Conservation (phyloP, 2,888 invertebrate genomes). For the Flabesymbios commensalis region DNA sequence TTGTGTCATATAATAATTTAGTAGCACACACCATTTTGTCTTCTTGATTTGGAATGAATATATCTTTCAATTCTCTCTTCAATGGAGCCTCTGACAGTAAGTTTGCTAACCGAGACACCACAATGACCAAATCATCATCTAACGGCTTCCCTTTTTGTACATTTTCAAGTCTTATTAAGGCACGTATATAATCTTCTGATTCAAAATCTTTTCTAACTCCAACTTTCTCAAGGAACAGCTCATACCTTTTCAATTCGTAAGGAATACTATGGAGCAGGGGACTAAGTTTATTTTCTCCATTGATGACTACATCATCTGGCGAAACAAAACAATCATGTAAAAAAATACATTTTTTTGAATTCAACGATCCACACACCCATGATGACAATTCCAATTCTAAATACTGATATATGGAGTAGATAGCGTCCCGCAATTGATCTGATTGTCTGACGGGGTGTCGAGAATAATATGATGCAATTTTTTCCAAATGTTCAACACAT, state of each 20-base stretch:
- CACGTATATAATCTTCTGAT: slow-evolving; percentile 16
- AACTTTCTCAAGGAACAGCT: slow-evolving; percentile 19
- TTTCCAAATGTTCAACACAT: too few species aligned
- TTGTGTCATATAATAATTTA: too few species aligned
- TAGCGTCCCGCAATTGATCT: too few species aligned
- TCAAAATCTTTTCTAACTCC: slow-evolving; percentile 34
- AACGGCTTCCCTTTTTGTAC: slow-evolving; percentile 14
- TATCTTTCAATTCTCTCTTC: background rate
- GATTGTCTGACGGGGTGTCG: too few species aligned
- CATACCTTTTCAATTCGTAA: slow-evolving; percentile 18
- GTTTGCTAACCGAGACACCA: slow-evolving; percentile 18
- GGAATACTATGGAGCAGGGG: slow-evolving; percentile 35
- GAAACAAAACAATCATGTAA: slow-evolving; percentile 13
- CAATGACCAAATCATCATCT: slow-evolving; percentile 11
- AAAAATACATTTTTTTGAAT: slow-evolving; percentile 19
- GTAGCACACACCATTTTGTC: too few species aligned
- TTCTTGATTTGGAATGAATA: too few species aligned
- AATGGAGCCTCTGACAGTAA: slow-evolving; percentile 23
- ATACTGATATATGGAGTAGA: too few species aligned
- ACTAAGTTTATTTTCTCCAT: slow-evolving; percentile 21
- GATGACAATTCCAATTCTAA: too few species aligned
- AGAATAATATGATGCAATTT: too few species aligned
- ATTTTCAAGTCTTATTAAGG: slow-evolving; percentile 9
- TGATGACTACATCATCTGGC: slow-evolving; percentile 19
- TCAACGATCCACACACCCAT: too few species aligned